These are phyloP conservation scores for Acronicta psi DNA, from an alignment of 2,888 invertebrate genomes.

Conservation along the genomic window DNA sequence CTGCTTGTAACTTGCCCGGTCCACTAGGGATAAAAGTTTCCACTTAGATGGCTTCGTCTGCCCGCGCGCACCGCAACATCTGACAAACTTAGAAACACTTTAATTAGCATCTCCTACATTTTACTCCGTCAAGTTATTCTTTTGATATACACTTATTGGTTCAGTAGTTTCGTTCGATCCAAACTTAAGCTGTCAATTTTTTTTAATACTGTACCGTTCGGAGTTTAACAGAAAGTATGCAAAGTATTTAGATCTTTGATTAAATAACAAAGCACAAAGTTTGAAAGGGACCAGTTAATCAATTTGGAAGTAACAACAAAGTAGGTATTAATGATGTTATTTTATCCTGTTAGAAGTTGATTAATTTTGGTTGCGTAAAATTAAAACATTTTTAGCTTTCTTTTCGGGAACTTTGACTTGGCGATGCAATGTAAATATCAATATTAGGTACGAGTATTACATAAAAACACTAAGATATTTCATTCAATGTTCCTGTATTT, in stretches of 20 bases:
- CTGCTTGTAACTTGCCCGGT: constrained; percentile 63
- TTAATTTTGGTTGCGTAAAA: constrained; percentile 44
- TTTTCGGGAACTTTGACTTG: too few relatives aligned
- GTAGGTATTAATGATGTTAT: constrained; percentile 50
- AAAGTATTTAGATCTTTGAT: constrained; percentile 65
- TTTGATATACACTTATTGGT: constrained; percentile 41
- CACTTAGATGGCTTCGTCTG: constrained; percentile 64
- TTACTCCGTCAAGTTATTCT: constrained; percentile 28
- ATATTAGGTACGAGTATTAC: too few relatives aligned
- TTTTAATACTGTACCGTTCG: constrained; percentile 50
- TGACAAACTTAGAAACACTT: constrained; percentile 75
- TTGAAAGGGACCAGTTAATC: constrained; percentile 50
- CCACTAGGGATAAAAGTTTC: constrained; percentile 75
- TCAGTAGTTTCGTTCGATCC: constrained; percentile 24
- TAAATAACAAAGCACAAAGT: constrained; percentile 56
- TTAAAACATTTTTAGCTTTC: neutral
- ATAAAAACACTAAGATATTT: too few relatives aligned
- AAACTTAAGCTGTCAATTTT: constrained; percentile 40
- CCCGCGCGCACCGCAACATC: constrained; percentile 65
- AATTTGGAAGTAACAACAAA: constrained; percentile 54
- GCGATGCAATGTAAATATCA: too few relatives aligned
- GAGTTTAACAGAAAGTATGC: constrained; percentile 48
- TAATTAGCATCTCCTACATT: constrained; percentile 74
- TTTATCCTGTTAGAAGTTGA: constrained; percentile 45
- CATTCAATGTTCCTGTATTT: too few relatives aligned